A percentile compares a stretch with the other conserved stretches of the same genome.
These are phyloP conservation scores for Volucella inflata DNA, from an alignment of 2,888 invertebrate genomes.

Conservation along the genomic window DNA sequence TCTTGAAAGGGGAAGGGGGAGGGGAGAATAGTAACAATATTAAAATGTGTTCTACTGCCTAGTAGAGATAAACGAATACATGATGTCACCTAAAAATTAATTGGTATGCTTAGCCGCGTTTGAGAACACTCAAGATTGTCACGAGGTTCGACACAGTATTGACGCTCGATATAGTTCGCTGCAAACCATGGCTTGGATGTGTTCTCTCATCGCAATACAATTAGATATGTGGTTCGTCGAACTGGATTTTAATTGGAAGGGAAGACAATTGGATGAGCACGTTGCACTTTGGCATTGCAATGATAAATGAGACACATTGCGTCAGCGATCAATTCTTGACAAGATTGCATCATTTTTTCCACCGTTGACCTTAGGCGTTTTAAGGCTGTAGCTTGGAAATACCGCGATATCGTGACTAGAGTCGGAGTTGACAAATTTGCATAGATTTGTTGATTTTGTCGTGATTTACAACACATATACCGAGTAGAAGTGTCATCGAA, in stretches of 20 bases:
- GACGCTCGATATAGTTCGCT: constrained; percentile 37
- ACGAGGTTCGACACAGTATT: constrained; percentile 39
- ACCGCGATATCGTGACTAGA: too few relatives aligned
- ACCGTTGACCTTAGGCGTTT: too few relatives aligned
- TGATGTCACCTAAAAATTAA: constrained; percentile 71
- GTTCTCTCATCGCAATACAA: background rate
- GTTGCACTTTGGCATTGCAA: constrained; percentile 12
- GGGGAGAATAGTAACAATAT: background rate
- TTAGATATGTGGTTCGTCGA: constrained; percentile 66
- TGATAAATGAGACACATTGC: constrained; percentile 24
- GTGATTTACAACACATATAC: too few relatives aligned
- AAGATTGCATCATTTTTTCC: too few relatives aligned
- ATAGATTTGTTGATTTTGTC: too few relatives aligned
- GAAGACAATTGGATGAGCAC: background rate
- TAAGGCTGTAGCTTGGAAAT: too few relatives aligned
- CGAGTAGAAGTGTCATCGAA: too few relatives aligned
- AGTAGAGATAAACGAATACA: constrained; percentile 51
- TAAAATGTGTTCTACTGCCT: constrained; percentile 45
- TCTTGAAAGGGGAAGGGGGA: background rate
- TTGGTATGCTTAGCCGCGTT: constrained; percentile 64
- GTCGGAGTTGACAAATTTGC: too few relatives aligned
- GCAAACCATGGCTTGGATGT: constrained; percentile 52
- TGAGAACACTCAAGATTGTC: constrained; percentile 56
- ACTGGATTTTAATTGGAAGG: constrained; percentile 44
- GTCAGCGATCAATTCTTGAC: background rate